These are phyloP conservation scores for Byasa hedistus DNA, from an alignment of 2,888 invertebrate genomes.

Conservation along the genomic window DNA sequence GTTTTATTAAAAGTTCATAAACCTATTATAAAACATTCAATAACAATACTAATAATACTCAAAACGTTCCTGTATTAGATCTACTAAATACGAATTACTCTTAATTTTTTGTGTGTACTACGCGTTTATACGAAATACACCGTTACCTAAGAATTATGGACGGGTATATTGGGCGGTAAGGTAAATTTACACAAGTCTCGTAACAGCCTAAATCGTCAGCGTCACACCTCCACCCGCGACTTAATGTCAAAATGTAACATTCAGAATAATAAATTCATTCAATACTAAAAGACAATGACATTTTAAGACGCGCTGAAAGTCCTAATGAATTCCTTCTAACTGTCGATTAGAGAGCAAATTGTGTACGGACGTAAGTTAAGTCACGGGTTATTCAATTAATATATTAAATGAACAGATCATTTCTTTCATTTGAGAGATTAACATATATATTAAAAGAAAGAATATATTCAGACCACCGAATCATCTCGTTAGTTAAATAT, in stretches of 20 bases:
- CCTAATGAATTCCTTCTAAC: background rate
- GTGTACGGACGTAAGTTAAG: background rate
- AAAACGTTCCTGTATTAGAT: background rate
- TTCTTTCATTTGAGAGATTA: background rate
- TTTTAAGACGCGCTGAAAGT: background rate
- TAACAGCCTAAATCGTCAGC: constrained; percentile 76
- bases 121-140: constrained; percentile 67
- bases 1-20: background rate
- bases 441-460: background rate
- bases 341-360: background rate
- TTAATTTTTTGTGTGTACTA: constrained; percentile 44
- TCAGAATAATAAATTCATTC: constrained; percentile 48
- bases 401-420: background rate
- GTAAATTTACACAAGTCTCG: constrained; percentile 75
- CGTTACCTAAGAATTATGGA: constrained; percentile 74
- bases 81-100: constrained; percentile 29
- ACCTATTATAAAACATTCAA: background rate
- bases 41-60: background rate
- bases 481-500: background rate
- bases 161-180: constrained; percentile 70
- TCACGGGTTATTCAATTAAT: background rate
- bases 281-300: constrained; percentile 1
- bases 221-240: constrained; percentile 54
- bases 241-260: constrained; percentile 51
- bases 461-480: too few relatives aligned